Conservation (phyloP, 2,113 vertebrate genomes). For the Delphinapterus leucas region DNA sequence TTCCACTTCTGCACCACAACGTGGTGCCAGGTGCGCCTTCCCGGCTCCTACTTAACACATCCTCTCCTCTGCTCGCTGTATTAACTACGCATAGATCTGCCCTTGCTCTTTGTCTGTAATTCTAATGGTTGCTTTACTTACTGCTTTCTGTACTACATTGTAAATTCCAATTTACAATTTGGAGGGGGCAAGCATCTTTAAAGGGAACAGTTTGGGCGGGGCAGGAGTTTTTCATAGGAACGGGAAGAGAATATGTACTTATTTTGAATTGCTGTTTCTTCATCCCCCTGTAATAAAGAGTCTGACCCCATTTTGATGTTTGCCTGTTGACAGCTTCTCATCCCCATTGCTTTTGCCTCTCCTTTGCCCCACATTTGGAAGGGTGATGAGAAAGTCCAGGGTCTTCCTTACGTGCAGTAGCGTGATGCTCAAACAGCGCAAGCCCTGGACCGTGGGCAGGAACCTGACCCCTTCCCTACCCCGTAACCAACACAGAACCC, state of each 20-base stretch:
- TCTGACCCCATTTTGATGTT: background rate
- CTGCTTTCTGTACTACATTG: background rate
- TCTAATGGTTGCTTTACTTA: background rate
- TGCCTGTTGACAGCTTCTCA: background rate
- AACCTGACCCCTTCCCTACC: background rate
- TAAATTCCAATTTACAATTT: background rate
- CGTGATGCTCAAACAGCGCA: background rate
- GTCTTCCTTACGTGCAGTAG: background rate
- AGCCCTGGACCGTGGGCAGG: accelerated
- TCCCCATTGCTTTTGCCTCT: background rate
- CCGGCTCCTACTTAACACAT: too few species aligned
- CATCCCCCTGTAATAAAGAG: background rate
- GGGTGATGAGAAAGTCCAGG: background rate
- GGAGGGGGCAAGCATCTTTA: background rate
- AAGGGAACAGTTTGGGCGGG: background rate
- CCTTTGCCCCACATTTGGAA: background rate
- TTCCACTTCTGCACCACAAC: background rate
- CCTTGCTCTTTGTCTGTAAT: background rate
- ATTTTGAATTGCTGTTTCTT: background rate
- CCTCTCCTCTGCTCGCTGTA: too few species aligned
- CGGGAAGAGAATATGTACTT: background rate
- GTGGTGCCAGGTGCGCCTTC: accelerated
- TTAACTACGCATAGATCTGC: background rate
- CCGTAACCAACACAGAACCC: background rate
- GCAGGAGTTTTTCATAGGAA: background rate